Percentiles rank a stretch among this genome's conserved stretches.
These are phyloP conservation scores for Drosophila willistoni DNA, from an alignment of 1,140 invertebrate genomes.

Conservation along the genomic window DNA sequence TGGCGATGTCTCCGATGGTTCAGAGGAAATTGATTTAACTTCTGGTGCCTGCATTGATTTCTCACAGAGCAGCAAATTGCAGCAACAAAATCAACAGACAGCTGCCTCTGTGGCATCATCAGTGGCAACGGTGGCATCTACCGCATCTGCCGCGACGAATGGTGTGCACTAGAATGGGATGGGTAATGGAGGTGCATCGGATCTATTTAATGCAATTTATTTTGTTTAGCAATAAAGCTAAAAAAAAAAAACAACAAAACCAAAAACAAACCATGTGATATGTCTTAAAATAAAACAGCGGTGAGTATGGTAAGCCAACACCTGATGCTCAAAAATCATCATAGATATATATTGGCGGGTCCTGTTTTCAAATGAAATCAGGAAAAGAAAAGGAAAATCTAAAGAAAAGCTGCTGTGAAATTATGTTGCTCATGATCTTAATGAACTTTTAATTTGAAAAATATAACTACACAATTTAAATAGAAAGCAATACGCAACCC, in stretches of 20 bases:
- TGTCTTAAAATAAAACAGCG: too few relatives aligned
- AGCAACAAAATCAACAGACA: conserved; percentile 61
- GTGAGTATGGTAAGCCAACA: too few relatives aligned
- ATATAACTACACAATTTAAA: too few relatives aligned
- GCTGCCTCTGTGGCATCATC: conserved; percentile 29
- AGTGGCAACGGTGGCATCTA: conserved; percentile 7
- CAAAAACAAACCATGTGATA: neutral
- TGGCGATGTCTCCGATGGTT: conserved; percentile 75
- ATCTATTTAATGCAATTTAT: conserved; percentile 44
- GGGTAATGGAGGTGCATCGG: neutral
- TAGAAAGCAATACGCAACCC: too few relatives aligned
- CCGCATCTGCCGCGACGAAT: conserved; percentile 40
- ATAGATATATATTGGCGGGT: too few relatives aligned
- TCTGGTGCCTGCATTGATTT: conserved; percentile 82
- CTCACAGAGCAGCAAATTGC: conserved; percentile 76
- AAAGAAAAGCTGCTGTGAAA: too few relatives aligned
- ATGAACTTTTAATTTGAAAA: too few relatives aligned
- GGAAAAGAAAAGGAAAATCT: too few relatives aligned
- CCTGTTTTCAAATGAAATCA: too few relatives aligned
- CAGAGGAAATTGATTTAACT: conserved; percentile 82
- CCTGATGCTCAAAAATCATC: too few relatives aligned
- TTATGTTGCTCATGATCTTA: too few relatives aligned
- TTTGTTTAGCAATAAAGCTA: conserved; percentile 53
- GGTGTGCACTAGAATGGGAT: conserved; percentile 53
- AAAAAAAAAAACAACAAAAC: conserved; percentile 29